Conservation (phyloP, 2,113 vertebrate species). For the Apodemus sylvaticus region DNA sequence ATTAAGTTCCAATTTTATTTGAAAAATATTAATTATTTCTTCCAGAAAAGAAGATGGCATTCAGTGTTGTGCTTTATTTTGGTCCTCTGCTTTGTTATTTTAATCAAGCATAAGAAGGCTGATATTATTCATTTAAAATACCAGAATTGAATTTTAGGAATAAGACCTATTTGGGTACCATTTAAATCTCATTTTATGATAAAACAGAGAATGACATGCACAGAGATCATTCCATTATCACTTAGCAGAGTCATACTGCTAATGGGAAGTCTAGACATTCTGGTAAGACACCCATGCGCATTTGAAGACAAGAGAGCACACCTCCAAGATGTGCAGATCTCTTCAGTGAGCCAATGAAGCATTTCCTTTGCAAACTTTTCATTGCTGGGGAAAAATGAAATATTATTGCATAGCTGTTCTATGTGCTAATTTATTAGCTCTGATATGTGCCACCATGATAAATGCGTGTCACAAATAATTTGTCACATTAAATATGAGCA, state of each 20-base stretch:
- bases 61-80: background rate
- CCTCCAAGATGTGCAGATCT: background rate
- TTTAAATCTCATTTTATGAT: slow-evolving; percentile 4
- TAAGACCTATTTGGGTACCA: background rate
- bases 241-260: background rate
- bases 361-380: background rate
- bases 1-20: background rate
- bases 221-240: background rate
- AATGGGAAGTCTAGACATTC: background rate
- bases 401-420: background rate
- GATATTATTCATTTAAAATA: background rate
- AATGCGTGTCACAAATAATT: background rate
- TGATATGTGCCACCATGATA: background rate
- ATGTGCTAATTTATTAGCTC: background rate
- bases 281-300: background rate
- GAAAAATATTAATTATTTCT: background rate
- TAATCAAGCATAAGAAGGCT: background rate
- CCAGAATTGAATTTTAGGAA: background rate
- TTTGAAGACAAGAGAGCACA: background rate
- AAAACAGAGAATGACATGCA: background rate
- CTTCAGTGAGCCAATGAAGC: background rate
- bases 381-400: background rate
- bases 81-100: background rate
- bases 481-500: background rate
- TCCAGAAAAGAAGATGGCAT: background rate